These are phyloP conservation scores for Pyrochroa serraticornis DNA, from an alignment of 2,888 invertebrate species.

Conservation along the genomic window DNA sequence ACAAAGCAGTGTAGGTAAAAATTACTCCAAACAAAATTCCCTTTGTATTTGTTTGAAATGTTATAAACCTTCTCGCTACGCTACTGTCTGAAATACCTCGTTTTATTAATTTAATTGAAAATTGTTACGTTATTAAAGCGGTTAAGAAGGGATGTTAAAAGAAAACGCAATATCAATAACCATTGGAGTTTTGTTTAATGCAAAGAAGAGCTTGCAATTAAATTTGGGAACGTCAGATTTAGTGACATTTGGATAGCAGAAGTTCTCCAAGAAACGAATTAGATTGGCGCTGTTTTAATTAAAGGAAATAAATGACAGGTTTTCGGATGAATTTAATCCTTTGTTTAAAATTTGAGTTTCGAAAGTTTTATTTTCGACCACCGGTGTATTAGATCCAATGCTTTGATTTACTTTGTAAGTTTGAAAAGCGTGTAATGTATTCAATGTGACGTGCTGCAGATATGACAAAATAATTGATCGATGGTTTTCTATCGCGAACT, in stretches of 20 bases:
- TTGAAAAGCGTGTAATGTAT: constrained; percentile 17
- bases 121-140: too few relatives aligned
- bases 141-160: background rate
- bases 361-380: constrained; percentile 2
- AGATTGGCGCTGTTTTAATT: constrained; percentile 12
- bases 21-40: too few relatives aligned
- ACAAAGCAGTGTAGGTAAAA: too few relatives aligned
- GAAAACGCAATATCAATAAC: background rate
- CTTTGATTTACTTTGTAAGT: constrained; percentile 18
- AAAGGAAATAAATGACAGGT: constrained; percentile 13
- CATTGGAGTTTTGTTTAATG: constrained; percentile 1
- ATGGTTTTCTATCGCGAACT: constrained; percentile 27
- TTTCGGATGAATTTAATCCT: constrained; percentile 10
- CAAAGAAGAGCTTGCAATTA: constrained; percentile 1
- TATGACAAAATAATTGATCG: constrained; percentile 33
- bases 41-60: too few relatives aligned
- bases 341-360: constrained; percentile 11
- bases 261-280: background rate
- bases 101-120: too few relatives aligned
- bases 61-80: too few relatives aligned
- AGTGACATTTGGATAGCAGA: constrained; percentile 1
- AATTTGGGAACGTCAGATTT: constrained; percentile 4
- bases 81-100: too few relatives aligned
- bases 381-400: constrained; percentile 8
- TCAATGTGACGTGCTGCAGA: constrained; percentile 16